Evolutionary conservation across 2,888 invertebrate species (phyloP), one percentile per base, ranked within the genome.

Genomic region (Drosophila anomalata): DNA sequence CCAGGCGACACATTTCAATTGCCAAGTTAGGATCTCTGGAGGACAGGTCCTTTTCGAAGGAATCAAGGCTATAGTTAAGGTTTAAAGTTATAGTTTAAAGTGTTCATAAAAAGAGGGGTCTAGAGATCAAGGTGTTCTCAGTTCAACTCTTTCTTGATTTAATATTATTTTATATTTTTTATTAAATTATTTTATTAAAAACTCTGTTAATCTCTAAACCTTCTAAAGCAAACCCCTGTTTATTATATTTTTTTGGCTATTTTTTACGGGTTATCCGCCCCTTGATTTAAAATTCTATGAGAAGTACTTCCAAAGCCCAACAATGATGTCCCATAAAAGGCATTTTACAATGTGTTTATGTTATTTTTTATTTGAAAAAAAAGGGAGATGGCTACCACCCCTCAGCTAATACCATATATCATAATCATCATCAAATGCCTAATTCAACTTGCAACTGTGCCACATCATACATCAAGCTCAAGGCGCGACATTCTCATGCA

Each of bases 401-500:
- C 22, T 24, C 22, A 4, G 24, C 6, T 14, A 36, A 46, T 17
- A 46, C 61, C 24, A 65, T 65, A 65, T 47, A 65, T 65, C 75
- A 80, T 80, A 76, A 77, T 77, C 84, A 84, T 83, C 67, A 78
- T 78, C 62, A 72, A 55, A 61, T 74, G 78, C 62, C 59, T 61
- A 70, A 47, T 68, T 55, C 69, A 66, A 26, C 60, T 51, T 71
- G 76, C 85, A 82, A 85, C 83, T 79, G 79, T 78, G 81, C 71
- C 83, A 78, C 78, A 80, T 83, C 84, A 86, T 84, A 84, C 86
- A 84, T 84, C 84, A 79, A 75, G 56, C 73, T 82, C 78, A 78
- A 71, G 67, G 20, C 33, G 26, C 50, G 57, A 55, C 60, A 52
- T 63, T 46, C 67, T 75, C 86, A 83, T 86, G 84, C 87, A 84